Base-by-base conservation (phyloP, 2,797 vertebrate species). In the Rallus crepitans region DNA sequence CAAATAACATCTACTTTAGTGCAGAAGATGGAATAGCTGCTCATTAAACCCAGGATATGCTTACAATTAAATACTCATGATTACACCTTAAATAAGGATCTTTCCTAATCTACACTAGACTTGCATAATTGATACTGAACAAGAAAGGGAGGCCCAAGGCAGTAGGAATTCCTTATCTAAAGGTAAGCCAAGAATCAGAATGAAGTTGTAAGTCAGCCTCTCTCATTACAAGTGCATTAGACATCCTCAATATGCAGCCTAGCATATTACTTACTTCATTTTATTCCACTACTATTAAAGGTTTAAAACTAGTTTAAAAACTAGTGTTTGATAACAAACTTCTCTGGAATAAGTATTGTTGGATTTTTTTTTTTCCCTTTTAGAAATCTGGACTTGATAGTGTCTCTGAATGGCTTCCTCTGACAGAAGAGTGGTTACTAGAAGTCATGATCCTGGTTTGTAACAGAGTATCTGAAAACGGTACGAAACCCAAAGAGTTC, bases 381-480 rank as follows among this genome's bases (percentile, higher is more conserved):
- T 94, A 99, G 99, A 98, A 98, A 87, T 98, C 98, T 52, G 99
- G 99, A 24, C 98, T 99, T 61, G 98, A 99, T 53, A 97, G 97
- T 42, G 98, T 99, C 28, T 98, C 98, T 2, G 94, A 98, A 7
- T 99, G 99, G 99, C 98, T 99, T 69, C 97, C 99, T 14, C 97
- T 99, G 89, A 98, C 99, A 77, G 99, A 99, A 82, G 98, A 99
- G 24, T 98, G 99, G 92, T 95, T 99, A 83, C 99, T 99, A 60
- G 99, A 99, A 96, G 99, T 99, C 95, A 99, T 99, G 97, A 99
- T 99, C 93, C 98, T 99, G 93, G 99, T 99, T 91, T 99, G 99
- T 96, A 98, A 99, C 88, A 98, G 98, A 97, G 99, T 99, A 28
- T 98, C 97, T 98, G 99, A 99, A 93, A 97, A 98, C 0, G 99